phyloP scores from a whole-genome alignment of 2,113 vertebrate species.

The Neotoma lepida region DNA sequence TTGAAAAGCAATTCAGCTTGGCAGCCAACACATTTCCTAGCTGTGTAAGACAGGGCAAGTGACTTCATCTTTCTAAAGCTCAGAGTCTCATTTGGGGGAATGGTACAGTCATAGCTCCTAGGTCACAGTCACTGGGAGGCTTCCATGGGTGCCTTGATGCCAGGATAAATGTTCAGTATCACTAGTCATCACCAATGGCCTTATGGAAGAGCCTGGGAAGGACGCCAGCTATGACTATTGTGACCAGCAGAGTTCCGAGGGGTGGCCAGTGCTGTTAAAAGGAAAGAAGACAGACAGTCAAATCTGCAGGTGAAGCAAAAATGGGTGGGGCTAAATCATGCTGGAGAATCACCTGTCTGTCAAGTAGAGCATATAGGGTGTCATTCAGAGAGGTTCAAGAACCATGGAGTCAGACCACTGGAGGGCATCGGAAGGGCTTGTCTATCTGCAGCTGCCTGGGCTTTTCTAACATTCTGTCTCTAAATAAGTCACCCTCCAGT shows the following conservation, averaged over 20 bases:
- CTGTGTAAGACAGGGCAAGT: background rate
- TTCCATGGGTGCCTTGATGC: accelerated
- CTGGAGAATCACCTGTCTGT: background rate
- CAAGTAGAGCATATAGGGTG: background rate
- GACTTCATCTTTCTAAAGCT: background rate
- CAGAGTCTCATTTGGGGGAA: background rate
- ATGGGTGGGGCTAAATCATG: background rate
- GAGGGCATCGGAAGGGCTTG: background rate
- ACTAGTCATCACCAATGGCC: background rate
- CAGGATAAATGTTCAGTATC: background rate
- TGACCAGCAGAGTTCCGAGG: background rate
- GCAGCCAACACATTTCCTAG: background rate
- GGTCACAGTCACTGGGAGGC: accelerated
- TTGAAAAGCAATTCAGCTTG: background rate
- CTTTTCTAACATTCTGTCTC: background rate
- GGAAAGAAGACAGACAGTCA: background rate
- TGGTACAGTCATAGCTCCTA: background rate
- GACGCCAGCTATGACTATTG: background rate
- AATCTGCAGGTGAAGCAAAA: background rate
- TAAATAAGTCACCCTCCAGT: background rate
- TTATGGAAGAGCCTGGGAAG: background rate
- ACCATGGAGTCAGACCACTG: background rate
- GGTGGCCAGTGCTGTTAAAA: background rate
- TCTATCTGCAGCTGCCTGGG: background rate
- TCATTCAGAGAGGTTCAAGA: background rate